Evolutionary conservation across 2,113 vertebrate genomes (phyloP), one percentile per base, ranked within the genome.

Genomic region (Turnix velox): DNA sequence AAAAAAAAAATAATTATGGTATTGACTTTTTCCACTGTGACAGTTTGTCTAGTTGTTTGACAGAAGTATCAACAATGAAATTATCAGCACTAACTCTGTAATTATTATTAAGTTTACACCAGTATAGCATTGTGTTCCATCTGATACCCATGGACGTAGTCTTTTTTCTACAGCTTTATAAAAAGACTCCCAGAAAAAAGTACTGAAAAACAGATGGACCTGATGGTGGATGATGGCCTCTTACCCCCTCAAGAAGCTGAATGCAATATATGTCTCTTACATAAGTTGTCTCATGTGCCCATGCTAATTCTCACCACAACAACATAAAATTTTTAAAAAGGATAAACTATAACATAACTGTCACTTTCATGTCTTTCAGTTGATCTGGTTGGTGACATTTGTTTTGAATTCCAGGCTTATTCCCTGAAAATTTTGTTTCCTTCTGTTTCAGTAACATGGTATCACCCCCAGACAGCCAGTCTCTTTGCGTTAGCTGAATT

Each of bases 341-440:
- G 12, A 62, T 9, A n/a, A 46, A 42, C 5, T 2, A 37, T 14
- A 61, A 40, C 6, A 18, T 3, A 66, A 14, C 18, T 54, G 15
- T 24, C 42, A 37, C 10, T 9, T 74, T n/a, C 2, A 2, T 0
- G 6, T 55, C 12, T 54, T 35, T 74, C 6, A 25, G 3, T 1
- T 54, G 4, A 14, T 48, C 42, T 62, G 18, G 5, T 11, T 68
- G 9, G 9, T n/a, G 28, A 58, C 15, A 6, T 2, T 2, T 49
- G 9, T 45, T 78, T 52, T 23, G 2, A 86, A 46, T 14, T 37
- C 23, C 28, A 69, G 7, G 25, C 6, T 10, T 66, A 5, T 25
- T n/a, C 16, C 2, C 24, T 22, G 19, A 83, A 54, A 85, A 61
- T 67, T 63, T 52, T 58, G 4, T 87, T 78, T 20, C n/a, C 5